Conservation (phyloP, 2,797 vertebrate species). For the Triplophysa yarkandensis region DNA sequence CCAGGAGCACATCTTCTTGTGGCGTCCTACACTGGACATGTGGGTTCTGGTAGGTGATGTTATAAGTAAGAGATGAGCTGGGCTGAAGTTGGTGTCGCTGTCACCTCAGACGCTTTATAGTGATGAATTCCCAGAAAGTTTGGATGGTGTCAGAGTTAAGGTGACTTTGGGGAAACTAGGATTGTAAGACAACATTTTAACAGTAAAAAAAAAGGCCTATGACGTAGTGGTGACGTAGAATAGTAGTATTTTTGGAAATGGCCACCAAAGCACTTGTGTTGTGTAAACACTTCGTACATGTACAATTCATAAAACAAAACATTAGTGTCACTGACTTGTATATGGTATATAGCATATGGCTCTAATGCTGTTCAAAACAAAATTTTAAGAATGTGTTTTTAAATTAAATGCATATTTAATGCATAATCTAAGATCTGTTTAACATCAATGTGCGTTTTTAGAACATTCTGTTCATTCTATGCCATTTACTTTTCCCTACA, state of each 20-base stretch:
- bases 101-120: constrained; percentile 2
- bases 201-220: constrained; percentile 20
- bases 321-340: too few relatives aligned
- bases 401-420: too few relatives aligned
- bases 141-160: constrained; percentile 6
- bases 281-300: too few relatives aligned
- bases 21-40: constrained; percentile 6
- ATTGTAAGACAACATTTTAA: constrained; percentile 1
- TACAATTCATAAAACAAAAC: too few relatives aligned
- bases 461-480: neutral
- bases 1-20: neutral
- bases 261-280: neutral
- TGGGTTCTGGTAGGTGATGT: constrained; percentile 7
- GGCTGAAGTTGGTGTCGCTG: constrained; percentile 5
- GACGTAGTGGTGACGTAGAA: constrained; percentile 16
- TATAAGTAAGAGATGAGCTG: constrained; percentile 7
- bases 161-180: constrained; percentile 11
- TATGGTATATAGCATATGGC: too few relatives aligned
- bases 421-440: too few relatives aligned
- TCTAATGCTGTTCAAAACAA: too few relatives aligned
- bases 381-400: too few relatives aligned
- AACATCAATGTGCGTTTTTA: neutral
- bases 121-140: constrained; percentile 23
- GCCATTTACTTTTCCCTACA: constrained; percentile 67
- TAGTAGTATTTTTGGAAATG: constrained; percentile 6